phyloP scores from a whole-genome alignment of 2,888 invertebrate species.

The Calameuta pallipes region DNA sequence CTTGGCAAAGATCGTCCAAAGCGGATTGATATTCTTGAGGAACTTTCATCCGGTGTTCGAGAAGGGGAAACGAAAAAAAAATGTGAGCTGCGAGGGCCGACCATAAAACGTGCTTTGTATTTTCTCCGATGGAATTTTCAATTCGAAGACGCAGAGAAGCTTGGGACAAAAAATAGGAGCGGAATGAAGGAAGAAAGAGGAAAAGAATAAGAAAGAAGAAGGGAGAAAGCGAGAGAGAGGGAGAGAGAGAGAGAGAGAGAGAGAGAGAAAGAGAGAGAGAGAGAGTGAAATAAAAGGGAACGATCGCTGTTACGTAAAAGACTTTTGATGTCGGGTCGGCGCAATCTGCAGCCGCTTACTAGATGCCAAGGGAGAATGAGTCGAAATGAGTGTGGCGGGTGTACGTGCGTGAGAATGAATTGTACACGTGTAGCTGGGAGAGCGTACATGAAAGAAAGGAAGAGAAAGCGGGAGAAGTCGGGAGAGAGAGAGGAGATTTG shows the following conservation, averaged over 20 bases:
- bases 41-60: not conserved
- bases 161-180: conserved; percentile 13
- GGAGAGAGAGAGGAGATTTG: conserved; percentile 62
- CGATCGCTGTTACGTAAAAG: conserved; percentile 52
- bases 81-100: not conserved
- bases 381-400: conserved; percentile 33
- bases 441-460: not conserved
- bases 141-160: conserved; percentile 34
- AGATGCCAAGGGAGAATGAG: conserved; percentile 23
- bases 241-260: too few relatives aligned
- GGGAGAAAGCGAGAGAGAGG: too few relatives aligned
- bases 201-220: not conserved
- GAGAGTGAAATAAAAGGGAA: conserved; percentile 33
- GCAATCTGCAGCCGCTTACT: conserved; percentile 56
- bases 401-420: conserved; percentile 28
- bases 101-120: conserved; percentile 3
- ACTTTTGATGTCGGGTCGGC: conserved; percentile 61
- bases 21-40: not conserved
- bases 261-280: conserved; percentile 6
- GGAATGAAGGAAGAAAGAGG: conserved; percentile 17
- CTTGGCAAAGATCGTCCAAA: not conserved
- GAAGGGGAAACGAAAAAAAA: not conserved
- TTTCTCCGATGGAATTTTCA: conserved; percentile 40
- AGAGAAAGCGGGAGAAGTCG: conserved; percentile 22
- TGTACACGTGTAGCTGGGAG: not conserved